phyloP scores from a whole-genome alignment of 2,797 vertebrate genomes.

The Siniperca obscura region DNA sequence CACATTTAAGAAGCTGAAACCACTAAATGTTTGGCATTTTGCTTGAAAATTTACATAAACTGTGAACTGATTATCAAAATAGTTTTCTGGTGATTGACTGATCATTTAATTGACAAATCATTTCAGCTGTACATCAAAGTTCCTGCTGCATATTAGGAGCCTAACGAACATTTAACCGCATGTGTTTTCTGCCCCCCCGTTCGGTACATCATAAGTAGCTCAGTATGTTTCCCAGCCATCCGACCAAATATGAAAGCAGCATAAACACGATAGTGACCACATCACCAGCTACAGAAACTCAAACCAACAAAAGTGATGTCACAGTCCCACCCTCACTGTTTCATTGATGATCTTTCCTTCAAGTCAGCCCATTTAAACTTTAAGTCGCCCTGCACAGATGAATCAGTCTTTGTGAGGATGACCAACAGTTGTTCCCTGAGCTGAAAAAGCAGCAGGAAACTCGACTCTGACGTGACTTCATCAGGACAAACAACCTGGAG shows the following conservation, averaged over 20 bases:
- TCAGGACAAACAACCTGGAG: conserved; percentile 23
- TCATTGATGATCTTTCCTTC: neutral
- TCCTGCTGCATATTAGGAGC: neutral
- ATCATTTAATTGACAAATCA: neutral
- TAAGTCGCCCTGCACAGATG: neutral
- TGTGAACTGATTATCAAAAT: neutral
- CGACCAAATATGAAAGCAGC: neutral
- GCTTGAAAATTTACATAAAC: neutral
- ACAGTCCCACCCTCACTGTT: neutral
- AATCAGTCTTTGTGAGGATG: neutral
- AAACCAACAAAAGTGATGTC: neutral
- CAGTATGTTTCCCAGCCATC: neutral
- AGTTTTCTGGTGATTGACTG: neutral
- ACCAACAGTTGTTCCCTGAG: neutral
- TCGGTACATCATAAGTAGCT: neutral
- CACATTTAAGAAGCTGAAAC: neutral
- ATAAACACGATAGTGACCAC: neutral
- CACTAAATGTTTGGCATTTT: neutral
- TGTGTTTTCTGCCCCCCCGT: neutral
- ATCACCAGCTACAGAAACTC: neutral
- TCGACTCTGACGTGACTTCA: conserved; percentile 28
- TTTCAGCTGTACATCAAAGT: neutral
- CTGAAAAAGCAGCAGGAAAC: conserved; percentile 30
- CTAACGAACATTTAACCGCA: neutral
- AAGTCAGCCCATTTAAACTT: neutral